These are phyloP conservation scores for Aleiodes testaceus DNA, from an alignment of 2,888 invertebrate species.

Conservation along the genomic window DNA sequence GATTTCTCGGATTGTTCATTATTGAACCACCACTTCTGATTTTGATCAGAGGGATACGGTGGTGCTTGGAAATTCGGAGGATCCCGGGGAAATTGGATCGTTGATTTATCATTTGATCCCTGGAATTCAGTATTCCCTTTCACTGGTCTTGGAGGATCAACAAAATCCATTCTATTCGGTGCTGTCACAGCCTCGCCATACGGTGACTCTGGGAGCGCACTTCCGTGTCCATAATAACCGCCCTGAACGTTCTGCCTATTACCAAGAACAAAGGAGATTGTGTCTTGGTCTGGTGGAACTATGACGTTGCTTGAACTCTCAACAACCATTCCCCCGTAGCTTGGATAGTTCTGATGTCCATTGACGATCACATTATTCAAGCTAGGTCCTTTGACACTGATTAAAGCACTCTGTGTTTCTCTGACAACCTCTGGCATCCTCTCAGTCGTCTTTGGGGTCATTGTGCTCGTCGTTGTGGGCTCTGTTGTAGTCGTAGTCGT, in stretches of 20 bases:
- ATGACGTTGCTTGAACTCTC: slow-evolving; percentile 79
- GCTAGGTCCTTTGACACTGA: slow-evolving; percentile 27
- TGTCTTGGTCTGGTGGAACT: slow-evolving; percentile 79
- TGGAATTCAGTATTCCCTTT: neutral
- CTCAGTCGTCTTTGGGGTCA: slow-evolving; percentile 18
- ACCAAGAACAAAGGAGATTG: slow-evolving; percentile 79
- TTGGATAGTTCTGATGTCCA: slow-evolving; percentile 56
- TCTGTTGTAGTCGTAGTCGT: slow-evolving; percentile 51
- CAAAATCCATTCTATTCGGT: slow-evolving; percentile 24
- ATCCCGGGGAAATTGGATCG: neutral
- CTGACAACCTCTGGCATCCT: neutral
- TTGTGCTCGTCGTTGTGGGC: slow-evolving; percentile 48
- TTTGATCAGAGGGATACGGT: neutral
- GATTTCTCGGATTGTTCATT: slow-evolving; percentile 38
- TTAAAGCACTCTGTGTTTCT: neutral
- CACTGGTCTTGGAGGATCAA: slow-evolving; percentile 34
- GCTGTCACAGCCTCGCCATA: slow-evolving; percentile 60
- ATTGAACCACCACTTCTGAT: slow-evolving; percentile 42
- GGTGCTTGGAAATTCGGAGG: slow-evolving; percentile 4
- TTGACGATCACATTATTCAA: slow-evolving; percentile 62
- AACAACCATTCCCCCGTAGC: slow-evolving; percentile 52
- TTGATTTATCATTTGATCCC: neutral
- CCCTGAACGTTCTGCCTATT: slow-evolving; percentile 78
- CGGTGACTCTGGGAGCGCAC: slow-evolving; percentile 74
- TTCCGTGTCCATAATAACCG: slow-evolving; percentile 71